A percentile compares a stretch with the other conserved stretches of the same genome.
These are phyloP conservation scores for Vidua chalybeata DNA, from an alignment of 2,113 vertebrate genomes.

Conservation along the genomic window DNA sequence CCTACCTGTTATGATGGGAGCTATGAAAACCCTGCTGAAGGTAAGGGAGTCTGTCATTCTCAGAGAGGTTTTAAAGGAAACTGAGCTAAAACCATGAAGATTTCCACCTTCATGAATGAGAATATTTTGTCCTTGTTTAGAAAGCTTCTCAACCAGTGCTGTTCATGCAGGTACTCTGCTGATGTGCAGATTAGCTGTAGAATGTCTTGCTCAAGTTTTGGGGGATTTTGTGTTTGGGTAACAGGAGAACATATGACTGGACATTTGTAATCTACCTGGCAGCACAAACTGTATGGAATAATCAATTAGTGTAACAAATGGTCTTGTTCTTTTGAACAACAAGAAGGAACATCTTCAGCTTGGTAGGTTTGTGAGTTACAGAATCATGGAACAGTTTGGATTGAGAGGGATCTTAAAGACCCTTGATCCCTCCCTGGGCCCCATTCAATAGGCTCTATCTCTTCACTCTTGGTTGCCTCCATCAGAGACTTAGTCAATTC, in stretches of 20 bases:
- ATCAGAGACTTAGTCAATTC: background rate
- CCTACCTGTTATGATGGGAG: background rate
- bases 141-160: background rate
- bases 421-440: background rate
- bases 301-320: background rate
- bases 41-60: background rate
- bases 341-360: background rate
- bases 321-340: background rate
- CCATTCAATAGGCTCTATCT: background rate
- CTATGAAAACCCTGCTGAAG: background rate
- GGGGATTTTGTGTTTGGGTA: background rate
- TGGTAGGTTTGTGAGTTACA: background rate
- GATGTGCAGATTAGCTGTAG: background rate
- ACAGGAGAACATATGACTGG: background rate
- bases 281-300: background rate
- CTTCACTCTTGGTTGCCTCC: background rate
- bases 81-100: background rate
- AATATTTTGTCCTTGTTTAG: background rate
- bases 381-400: background rate
- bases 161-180: background rate
- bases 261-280: background rate
- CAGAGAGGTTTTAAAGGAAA: background rate
- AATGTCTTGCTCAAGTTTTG: background rate
- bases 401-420: background rate
- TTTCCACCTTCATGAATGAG: background rate